Conservation (phyloP, 2,888 invertebrate genomes). For the Erpobdella octoculata region DNA sequence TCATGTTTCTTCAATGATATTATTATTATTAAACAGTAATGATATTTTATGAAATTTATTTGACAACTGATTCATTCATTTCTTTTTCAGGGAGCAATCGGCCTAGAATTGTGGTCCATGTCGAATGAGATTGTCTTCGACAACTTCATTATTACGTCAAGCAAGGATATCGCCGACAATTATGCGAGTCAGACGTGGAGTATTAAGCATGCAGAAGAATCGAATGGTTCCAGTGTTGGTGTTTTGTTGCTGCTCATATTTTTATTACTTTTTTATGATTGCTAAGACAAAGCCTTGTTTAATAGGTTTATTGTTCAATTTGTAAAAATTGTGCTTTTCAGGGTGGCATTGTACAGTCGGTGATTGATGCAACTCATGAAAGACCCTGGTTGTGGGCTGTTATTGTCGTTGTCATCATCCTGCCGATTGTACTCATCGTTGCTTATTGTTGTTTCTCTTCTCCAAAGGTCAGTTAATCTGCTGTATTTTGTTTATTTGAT, state of each 20-base stretch:
- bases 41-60: background rate
- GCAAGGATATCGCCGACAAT: constrained; percentile 23
- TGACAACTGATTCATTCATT: background rate
- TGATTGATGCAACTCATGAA: constrained; percentile 68
- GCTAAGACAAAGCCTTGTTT: background rate
- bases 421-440: constrained; percentile 70
- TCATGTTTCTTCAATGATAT: background rate
- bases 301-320: too few species aligned
- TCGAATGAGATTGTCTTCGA: constrained; percentile 72
- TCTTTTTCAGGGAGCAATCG: constrained; percentile 56
- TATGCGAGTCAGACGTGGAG: constrained; percentile 28
- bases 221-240: constrained; percentile 35
- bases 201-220: constrained; percentile 63
- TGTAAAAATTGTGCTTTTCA: background rate
- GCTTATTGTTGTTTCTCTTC: constrained; percentile 67
- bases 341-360: constrained; percentile 48
- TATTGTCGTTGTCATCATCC: constrained; percentile 68
- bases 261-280: background rate
- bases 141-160: constrained; percentile 30
- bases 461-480: constrained; percentile 46
- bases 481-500: too few species aligned
- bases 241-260: background rate
- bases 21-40: too few species aligned
- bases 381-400: constrained; percentile 87
- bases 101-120: constrained; percentile 98